Conservation (phyloP, 2,888 invertebrate genomes). For the Limnephilus marmoratus region DNA sequence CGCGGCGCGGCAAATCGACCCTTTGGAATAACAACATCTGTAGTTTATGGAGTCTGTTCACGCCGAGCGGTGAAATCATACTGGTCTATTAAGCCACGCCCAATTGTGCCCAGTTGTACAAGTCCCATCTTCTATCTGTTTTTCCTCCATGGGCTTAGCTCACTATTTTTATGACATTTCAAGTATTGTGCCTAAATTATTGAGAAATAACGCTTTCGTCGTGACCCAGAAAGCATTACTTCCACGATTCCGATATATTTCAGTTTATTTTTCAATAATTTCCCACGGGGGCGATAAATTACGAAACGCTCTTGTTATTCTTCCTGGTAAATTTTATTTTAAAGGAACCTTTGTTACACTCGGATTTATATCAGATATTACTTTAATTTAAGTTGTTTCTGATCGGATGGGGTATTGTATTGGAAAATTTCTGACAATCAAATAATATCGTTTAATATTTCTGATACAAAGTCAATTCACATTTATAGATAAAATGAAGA, state of each 20-base stretch:
- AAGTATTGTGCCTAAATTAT: not conserved
- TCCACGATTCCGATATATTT: not conserved
- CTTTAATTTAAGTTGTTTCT: not conserved
- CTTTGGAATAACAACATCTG: too few species aligned
- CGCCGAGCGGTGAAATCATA: too few species aligned
- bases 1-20: too few species aligned
- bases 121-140: too few species aligned
- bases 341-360: not conserved
- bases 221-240: not conserved
- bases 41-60: too few species aligned
- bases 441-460: not conserved
- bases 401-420: not conserved
- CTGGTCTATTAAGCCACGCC: too few species aligned
- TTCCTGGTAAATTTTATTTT: not conserved
- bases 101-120: too few species aligned
- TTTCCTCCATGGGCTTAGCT: not conserved
- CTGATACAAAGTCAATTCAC: not conserved
- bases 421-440: not conserved
- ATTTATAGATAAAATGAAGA: too few species aligned
- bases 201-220: not conserved
- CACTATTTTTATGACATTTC: not conserved
- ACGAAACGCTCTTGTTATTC: not conserved
- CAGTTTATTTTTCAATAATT: slow-evolving; percentile 2
- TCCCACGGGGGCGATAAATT: not conserved
- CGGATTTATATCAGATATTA: not conserved